These are phyloP conservation scores for Doryteuthis pealeii DNA, from an alignment of 1,140 invertebrate genomes.

Conservation along the genomic window DNA sequence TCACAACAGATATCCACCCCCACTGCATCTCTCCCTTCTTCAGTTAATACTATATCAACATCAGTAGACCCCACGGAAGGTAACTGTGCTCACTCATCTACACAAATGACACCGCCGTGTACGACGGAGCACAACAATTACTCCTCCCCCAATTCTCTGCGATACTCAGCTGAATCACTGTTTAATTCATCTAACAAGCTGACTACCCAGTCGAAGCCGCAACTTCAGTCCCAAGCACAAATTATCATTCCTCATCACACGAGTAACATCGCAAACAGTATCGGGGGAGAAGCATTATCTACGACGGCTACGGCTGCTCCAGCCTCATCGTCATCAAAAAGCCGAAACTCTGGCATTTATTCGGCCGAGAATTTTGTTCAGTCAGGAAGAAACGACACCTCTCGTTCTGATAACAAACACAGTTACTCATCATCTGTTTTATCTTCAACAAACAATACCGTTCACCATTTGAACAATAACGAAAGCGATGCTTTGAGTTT, in stretches of 20 bases:
- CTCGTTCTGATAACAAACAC: slow-evolving; percentile 4
- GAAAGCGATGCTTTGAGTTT: slow-evolving; percentile 42
- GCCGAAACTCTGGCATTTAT: slow-evolving; percentile 30
- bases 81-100: background rate
- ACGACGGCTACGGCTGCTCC: slow-evolving; percentile 3
- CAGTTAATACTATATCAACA: background rate
- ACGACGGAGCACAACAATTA: background rate
- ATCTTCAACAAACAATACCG: background rate
- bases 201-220: slow-evolving; percentile 11
- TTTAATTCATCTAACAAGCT: slow-evolving; percentile 31
- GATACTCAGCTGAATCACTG: slow-evolving; percentile 34
- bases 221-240: slow-evolving; percentile 3
- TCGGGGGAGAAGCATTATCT: slow-evolving; percentile 18
- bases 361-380: slow-evolving; percentile 58
- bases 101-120: background rate
- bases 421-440: background rate
- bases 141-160: slow-evolving; percentile 12
- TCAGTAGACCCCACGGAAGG: slow-evolving; percentile 9
- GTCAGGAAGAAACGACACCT: slow-evolving; percentile 33
- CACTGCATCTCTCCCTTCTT: slow-evolving; percentile 13
- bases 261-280: slow-evolving; percentile 8
- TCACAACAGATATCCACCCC: slow-evolving; percentile 11
- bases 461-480: background rate
- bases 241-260: background rate
- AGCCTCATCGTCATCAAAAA: slow-evolving; percentile 16